Percentiles rank a stretch among this genome's conserved stretches.
These are phyloP conservation scores for Noturus placidus DNA, from an alignment of 2,113 vertebrate species.

Conservation along the genomic window DNA sequence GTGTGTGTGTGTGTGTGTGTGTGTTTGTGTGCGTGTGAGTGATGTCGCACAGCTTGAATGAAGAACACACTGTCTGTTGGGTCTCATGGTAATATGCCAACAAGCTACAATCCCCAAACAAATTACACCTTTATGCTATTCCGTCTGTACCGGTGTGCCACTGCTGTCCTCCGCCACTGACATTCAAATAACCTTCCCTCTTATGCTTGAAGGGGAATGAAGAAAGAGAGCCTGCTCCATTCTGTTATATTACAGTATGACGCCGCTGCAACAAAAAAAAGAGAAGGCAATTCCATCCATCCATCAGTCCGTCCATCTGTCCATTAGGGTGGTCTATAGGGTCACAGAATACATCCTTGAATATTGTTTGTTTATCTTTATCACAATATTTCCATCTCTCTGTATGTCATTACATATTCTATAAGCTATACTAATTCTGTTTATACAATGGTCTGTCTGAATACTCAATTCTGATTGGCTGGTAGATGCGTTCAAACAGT, in stretches of 20 bases:
- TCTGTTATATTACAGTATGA: slow-evolving; percentile 58
- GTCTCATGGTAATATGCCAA: slow-evolving; percentile 59
- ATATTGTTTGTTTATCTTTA: background rate
- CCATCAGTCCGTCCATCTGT: background rate
- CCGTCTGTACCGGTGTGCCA: slow-evolving; percentile 56
- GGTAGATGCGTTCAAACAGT: too few species aligned
- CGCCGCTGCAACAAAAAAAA: slow-evolving; percentile 49
- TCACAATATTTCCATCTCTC: background rate
- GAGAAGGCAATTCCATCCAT: slow-evolving; percentile 48
- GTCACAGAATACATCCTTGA: background rate
- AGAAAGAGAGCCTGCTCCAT: slow-evolving; percentile 54
- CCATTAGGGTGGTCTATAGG: background rate
- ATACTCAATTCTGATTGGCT: too few species aligned
- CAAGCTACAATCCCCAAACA: slow-evolving; percentile 64
- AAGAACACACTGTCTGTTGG: slow-evolving; percentile 53
- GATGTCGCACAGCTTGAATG: slow-evolving; percentile 21
- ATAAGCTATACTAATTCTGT: background rate
- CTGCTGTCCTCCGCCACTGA: slow-evolving; percentile 68
- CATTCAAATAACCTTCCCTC: slow-evolving; percentile 75
- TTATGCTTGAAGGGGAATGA: slow-evolving; percentile 65
- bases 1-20: slow-evolving; percentile 17
- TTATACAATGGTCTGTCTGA: too few species aligned
- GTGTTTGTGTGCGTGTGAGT: slow-evolving; percentile 39
- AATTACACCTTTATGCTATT: slow-evolving; percentile 68
- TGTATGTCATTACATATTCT: background rate